Evolutionary conservation across 2,888 invertebrate species (phyloP), one percentile per base, ranked within the genome.

Genomic region (Digitonthophagus gazella): DNA sequence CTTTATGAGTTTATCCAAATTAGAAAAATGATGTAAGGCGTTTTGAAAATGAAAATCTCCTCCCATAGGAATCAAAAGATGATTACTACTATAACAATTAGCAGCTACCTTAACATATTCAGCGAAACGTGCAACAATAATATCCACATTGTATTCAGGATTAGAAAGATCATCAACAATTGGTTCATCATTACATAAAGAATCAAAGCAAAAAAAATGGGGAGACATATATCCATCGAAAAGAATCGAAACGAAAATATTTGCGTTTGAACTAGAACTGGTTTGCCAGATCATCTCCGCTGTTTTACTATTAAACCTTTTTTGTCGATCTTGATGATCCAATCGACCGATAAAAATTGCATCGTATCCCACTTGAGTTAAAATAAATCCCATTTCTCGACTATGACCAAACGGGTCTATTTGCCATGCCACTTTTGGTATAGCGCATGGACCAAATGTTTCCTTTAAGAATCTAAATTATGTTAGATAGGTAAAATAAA

Each of bases 21-120:
- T 96, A 72, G 85, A 88, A 83, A 88, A 97, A 90, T 93, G 94
- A 83, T 87, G 86, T 15, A 84, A 83, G 0, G 92, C 91, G 72
- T 88, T 86, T 80, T 93, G 91, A 79, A 93, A 97, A 75, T 92
- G 89, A 80, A 97, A 97, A 82, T 97, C 97, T 73, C 93, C 92
- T 0, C 97, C 97, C 96, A 96, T 96, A 0, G 96, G 93, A 66
- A 96, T 84, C 74, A 96, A 86, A n/a, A 96, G 85, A 79, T 96
- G 92, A 72, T 90, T 89, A 0, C 93, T 91, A 70, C 78, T 79
- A 79, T 90, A 91, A 0, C 77, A 77, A 15, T 75, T 71, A 0
- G 88, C 83, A 85, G 92, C 89, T 57, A 54, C 54, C 3, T n/a
- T 61, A 11, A 63, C 61, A 44, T 66, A 67, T 15, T 66, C 57